Conservation (phyloP, 2,888 invertebrate genomes). For the Phengaris arion region DNA sequence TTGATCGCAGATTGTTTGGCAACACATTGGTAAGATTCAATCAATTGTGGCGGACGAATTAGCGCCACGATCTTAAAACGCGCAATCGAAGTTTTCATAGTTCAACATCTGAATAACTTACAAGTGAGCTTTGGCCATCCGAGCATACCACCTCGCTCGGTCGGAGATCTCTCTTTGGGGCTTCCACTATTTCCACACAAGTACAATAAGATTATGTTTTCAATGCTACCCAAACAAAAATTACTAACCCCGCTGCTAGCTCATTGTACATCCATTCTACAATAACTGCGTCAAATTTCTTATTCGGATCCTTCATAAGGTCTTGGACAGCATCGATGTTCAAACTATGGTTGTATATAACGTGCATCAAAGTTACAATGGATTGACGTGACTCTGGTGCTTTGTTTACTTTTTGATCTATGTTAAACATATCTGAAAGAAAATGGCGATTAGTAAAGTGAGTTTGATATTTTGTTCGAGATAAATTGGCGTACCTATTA, state of each 20-base stretch:
- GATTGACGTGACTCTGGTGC: not conserved
- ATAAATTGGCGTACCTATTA: too few relatives aligned
- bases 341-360: not conserved
- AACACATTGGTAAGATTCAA: too few relatives aligned
- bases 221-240: not conserved
- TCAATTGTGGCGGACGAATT: too few relatives aligned
- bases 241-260: conserved; percentile 38
- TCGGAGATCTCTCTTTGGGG: too few relatives aligned
- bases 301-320: conserved; percentile 33
- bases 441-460: not conserved
- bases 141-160: too few relatives aligned
- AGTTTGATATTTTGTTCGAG: too few relatives aligned
- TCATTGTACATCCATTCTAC: conserved; percentile 42
- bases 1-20: too few relatives aligned
- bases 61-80: too few relatives aligned
- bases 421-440: conserved; percentile 8
- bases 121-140: too few relatives aligned
- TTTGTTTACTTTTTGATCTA: not conserved
- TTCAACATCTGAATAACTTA: too few relatives aligned
- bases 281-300: conserved; percentile 40
- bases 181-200: too few relatives aligned
- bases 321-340: conserved; percentile 25
- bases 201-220: not conserved
- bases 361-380: not conserved
- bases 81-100: too few relatives aligned